Conservation (phyloP, 2,113 vertebrate species). For the Chelonoidis abingdonii region DNA sequence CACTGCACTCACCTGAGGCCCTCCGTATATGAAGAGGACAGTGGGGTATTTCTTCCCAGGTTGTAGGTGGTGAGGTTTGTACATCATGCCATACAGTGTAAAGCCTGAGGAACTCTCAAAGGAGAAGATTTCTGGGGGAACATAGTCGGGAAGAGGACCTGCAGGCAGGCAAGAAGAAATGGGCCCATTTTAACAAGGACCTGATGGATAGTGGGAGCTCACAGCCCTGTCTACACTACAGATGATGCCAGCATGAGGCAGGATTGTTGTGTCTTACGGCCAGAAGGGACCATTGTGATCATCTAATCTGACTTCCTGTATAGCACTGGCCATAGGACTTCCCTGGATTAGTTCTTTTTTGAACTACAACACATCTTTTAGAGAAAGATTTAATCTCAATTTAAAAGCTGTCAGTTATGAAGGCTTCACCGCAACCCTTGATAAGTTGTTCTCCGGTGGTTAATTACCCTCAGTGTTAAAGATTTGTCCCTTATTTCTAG, state of each 20-base stretch:
- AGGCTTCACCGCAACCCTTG: not conserved
- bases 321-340: not conserved
- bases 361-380: not conserved
- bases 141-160: conserved; percentile 85
- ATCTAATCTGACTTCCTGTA: not conserved
- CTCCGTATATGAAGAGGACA: conserved; percentile 86
- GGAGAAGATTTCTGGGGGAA: conserved; percentile 86
- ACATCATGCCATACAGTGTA: conserved; percentile 85
- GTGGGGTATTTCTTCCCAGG: conserved; percentile 87
- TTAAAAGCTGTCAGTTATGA: not conserved
- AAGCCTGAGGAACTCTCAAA: conserved; percentile 85
- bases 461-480: not conserved
- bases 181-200: not conserved
- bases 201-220: not conserved
- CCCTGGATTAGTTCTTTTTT: not conserved
- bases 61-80: conserved; percentile 85
- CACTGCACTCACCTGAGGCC: conserved; percentile 80
- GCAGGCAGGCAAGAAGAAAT: not conserved
- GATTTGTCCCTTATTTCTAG: not conserved
- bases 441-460: not conserved
- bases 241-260: not conserved
- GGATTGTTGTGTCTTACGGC: not conserved
- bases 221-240: not conserved
- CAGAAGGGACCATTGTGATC: not conserved
- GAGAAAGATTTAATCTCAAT: not conserved